phyloP scores from a whole-genome alignment of 2,888 invertebrate genomes.

The Germaria angustata region DNA sequence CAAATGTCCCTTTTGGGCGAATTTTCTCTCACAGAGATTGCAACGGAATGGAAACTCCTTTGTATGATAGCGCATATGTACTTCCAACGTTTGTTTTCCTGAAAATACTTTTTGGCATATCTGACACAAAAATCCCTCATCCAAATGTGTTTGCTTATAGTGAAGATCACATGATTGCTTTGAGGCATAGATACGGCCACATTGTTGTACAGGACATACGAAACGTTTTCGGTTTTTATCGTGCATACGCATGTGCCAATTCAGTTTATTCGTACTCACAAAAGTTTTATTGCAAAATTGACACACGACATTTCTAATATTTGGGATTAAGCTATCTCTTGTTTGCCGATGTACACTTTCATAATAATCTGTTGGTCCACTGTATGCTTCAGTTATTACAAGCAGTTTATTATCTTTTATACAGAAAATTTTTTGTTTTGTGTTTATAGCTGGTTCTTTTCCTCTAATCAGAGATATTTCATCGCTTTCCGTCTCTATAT shows the following conservation, averaged over 20 bases:
- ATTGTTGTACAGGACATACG: conserved; percentile 41
- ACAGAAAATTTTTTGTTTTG: no score
- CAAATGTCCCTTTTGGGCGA: conserved; percentile 62
- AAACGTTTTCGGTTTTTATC: conserved; percentile 52
- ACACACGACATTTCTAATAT: background rate
- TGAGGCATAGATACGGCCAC: conserved; percentile 59
- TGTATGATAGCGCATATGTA: conserved; percentile 66
- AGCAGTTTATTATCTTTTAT: no score
- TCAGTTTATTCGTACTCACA: conserved; percentile 46
- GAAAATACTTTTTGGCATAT: conserved; percentile 57
- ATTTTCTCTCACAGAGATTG: conserved; percentile 18
- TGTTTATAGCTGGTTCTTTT: background rate
- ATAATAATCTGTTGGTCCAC: background rate
- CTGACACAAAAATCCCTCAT: conserved; percentile 42
- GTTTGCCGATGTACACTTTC: background rate
- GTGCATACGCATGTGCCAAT: conserved; percentile 58
- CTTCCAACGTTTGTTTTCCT: conserved; percentile 50
- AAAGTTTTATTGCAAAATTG: conserved; percentile 55
- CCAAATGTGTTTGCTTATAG: conserved; percentile 54
- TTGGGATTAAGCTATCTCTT: background rate
- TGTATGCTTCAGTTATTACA: no score
- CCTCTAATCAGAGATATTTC: background rate
- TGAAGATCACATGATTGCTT: conserved; percentile 58
- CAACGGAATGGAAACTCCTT: conserved; percentile 54
- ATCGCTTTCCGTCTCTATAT: background rate